Percentiles rank a stretch among this genome's conserved stretches.
Evolutionary conservation across 2,113 vertebrate genomes (phyloP).

Genomic region (Albula goreensis): DNA sequence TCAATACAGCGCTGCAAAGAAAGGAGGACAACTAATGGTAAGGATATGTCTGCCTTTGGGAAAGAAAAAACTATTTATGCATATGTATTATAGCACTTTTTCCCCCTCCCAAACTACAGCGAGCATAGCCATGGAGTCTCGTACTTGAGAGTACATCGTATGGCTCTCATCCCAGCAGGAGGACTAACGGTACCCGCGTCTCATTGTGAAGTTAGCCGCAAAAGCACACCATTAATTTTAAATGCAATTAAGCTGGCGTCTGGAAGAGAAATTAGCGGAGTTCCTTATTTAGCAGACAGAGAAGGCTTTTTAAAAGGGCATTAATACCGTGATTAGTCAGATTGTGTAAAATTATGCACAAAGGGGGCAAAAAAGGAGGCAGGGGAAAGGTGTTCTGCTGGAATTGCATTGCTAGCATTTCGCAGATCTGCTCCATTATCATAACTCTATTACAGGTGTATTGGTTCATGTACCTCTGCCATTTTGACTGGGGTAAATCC

Average conservation of each 20-base stretch:
- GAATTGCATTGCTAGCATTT: constrained; percentile 46
- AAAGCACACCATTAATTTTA: constrained; percentile 93
- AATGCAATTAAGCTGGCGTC: constrained; percentile 91
- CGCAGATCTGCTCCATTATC: constrained; percentile 6
- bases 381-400: constrained; percentile 31
- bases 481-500: not conserved
- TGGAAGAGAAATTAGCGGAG: constrained; percentile 89
- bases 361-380: constrained; percentile 46
- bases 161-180: constrained; percentile 88
- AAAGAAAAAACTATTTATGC: constrained; percentile 79
- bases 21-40: constrained; percentile 86
- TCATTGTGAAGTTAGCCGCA: constrained; percentile 88
- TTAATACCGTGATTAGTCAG: constrained; percentile 85
- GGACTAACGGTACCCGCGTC: constrained; percentile 85
- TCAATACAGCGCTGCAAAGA: constrained; percentile 85
- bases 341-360: constrained; percentile 57
- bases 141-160: constrained; percentile 83
- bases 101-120: constrained; percentile 64
- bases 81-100: constrained; percentile 66
- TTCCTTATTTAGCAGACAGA: constrained; percentile 86
- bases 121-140: constrained; percentile 82
- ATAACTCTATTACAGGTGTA: not conserved
- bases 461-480: not conserved
- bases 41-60: constrained; percentile 87
- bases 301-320: constrained; percentile 80